phyloP scores from a whole-genome alignment of 2,113 vertebrate species.

The Tragelaphus buxtoni region DNA sequence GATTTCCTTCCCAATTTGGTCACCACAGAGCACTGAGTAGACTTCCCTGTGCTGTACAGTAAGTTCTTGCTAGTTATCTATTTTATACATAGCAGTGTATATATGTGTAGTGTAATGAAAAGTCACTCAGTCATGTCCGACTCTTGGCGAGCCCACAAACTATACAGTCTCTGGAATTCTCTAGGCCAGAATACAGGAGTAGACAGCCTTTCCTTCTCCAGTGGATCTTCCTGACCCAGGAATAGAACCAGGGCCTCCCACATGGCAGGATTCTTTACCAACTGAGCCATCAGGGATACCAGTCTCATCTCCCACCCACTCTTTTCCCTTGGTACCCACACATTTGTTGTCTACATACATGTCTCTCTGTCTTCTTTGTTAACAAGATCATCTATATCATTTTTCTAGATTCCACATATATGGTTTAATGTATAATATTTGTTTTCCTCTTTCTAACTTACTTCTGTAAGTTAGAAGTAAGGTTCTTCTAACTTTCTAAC shows the following conservation, averaged over 20 bases:
- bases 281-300: not conserved
- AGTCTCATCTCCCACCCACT: not conserved
- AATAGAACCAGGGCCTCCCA: not conserved
- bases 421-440: not conserved
- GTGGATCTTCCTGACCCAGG: not conserved
- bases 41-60: not conserved
- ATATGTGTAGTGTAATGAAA: not conserved
- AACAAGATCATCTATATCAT: not conserved
- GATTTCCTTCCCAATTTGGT: not conserved
- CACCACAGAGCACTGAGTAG: not conserved
- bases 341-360: not conserved
- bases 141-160: not conserved
- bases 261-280: not conserved
- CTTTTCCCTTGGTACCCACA: not conserved
- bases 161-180: not conserved
- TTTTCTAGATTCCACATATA: not conserved
- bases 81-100: not conserved
- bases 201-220: not conserved
- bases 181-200: not conserved
- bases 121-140: not conserved
- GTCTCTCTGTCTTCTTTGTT: not conserved
- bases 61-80: not conserved
- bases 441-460: not conserved
- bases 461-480: not conserved
- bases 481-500: not conserved